Percentiles rank a stretch among this genome's conserved stretches.
phyloP scores from a whole-genome alignment of 1,140 invertebrate genomes.

The Pseudomyrmex dendroicus region DNA sequence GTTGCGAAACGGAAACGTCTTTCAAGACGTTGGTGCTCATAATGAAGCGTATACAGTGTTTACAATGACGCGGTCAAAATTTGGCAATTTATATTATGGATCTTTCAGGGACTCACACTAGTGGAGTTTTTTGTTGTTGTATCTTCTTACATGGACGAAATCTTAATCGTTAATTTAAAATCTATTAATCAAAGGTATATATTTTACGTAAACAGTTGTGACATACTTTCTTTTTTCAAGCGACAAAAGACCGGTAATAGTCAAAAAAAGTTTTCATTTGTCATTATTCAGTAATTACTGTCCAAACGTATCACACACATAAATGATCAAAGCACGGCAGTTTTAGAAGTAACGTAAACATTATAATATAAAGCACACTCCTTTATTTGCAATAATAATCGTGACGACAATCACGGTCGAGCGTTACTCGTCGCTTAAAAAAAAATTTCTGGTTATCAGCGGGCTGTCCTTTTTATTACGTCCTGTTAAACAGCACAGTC shows the following conservation, averaged over 20 bases:
- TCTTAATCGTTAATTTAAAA: not conserved
- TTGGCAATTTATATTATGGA: not conserved
- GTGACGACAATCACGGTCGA: not conserved
- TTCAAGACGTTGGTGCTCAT: not conserved
- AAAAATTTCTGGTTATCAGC: conserved; percentile 13
- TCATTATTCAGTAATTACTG: not conserved
- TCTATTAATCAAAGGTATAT: not conserved
- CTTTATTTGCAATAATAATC: conserved; percentile 2
- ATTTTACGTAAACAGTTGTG: not conserved
- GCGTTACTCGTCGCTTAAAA: not conserved
- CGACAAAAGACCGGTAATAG: too few relatives aligned
- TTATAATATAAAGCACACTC: not conserved
- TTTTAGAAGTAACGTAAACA: not conserved
- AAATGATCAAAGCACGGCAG: not conserved
- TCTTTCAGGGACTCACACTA: not conserved
- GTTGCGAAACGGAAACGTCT: conserved; percentile 36
- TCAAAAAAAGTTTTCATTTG: not conserved
- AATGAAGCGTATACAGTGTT: conserved; percentile 25
- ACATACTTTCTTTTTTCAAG: not conserved
- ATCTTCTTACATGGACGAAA: not conserved
- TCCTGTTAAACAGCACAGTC: not conserved
- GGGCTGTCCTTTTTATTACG: not conserved
- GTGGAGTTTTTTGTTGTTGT: not conserved
- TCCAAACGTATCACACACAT: not conserved
- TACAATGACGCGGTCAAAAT: not conserved